Conservation (phyloP, 2,113 vertebrate species). For the Ondatra zibethicus region DNA sequence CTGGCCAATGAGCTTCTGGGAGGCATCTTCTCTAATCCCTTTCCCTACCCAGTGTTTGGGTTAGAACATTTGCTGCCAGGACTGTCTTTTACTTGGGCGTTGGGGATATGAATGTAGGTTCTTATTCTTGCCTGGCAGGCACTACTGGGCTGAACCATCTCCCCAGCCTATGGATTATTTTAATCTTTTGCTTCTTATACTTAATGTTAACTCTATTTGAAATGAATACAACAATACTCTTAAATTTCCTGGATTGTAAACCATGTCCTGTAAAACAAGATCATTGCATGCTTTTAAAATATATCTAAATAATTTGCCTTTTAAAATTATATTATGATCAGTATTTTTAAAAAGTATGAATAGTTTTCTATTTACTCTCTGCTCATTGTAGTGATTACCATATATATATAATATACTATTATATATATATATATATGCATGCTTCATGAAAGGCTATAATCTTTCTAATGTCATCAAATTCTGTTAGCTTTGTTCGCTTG, state of each 20-base stretch:
- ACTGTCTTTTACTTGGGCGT: too few relatives aligned
- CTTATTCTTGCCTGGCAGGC: neutral
- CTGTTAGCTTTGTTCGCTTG: neutral
- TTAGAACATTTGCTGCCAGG: neutral
- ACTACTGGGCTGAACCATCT: neutral
- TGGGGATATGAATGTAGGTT: too few relatives aligned
- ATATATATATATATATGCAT: neutral
- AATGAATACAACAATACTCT: neutral
- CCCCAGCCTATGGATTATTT: neutral
- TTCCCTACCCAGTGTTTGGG: neutral
- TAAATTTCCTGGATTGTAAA: neutral
- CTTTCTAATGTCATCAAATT: constrained; percentile 39
- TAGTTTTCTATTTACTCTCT: neutral
- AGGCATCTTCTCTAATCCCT: neutral
- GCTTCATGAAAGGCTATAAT: constrained; percentile 27
- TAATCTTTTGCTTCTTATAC: neutral
- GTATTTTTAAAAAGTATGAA: neutral
- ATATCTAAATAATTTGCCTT: neutral
- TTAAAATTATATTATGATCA: neutral
- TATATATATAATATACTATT: neutral
- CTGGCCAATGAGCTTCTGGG: neutral
- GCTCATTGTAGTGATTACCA: neutral
- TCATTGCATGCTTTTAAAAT: neutral
- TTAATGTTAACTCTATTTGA: constrained; percentile 8
- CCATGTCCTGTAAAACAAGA: neutral